phyloP scores from a whole-genome alignment of 2,888 invertebrate species.

The Linhomoeus sp. region DNA sequence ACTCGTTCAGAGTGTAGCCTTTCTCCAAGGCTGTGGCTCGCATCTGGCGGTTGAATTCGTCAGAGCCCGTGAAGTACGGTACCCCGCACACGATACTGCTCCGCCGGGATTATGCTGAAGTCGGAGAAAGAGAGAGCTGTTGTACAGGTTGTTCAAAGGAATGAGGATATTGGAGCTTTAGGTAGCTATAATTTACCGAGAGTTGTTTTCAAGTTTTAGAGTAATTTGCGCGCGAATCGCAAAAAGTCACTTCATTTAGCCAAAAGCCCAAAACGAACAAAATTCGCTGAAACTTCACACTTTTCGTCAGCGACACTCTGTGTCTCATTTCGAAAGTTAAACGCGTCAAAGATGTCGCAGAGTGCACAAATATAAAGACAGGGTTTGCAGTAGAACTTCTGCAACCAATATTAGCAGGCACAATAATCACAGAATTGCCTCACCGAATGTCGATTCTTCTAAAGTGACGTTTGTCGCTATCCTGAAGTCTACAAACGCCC shows the following conservation, averaged over 20 bases:
- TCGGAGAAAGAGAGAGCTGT: background rate
- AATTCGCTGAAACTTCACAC: too few species aligned
- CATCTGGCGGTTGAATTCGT: slow-evolving; percentile 56
- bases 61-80: slow-evolving; percentile 63
- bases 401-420: too few species aligned
- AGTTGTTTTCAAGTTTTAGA: too few species aligned
- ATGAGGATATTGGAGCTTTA: background rate
- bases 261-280: slow-evolving; percentile 1
- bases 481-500: slow-evolving; percentile 46
- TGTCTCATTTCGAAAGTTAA: too few species aligned
- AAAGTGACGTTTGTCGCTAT: background rate
- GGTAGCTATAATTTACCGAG: background rate
- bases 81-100: slow-evolving; percentile 54
- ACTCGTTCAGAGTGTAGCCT: slow-evolving; percentile 57
- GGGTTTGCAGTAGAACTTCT: too few species aligned
- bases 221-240: too few species aligned
- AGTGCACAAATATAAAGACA: too few species aligned
- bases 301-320: too few species aligned
- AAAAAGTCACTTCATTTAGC: too few species aligned
- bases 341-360: too few species aligned
- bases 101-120: slow-evolving; percentile 42
- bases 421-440: too few species aligned
- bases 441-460: slow-evolving; percentile 1
- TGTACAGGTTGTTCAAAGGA: background rate
- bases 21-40: slow-evolving; percentile 47